Base-by-base conservation (phyloP, 1,140 invertebrate species). In the Calliphora vicina region DNA sequence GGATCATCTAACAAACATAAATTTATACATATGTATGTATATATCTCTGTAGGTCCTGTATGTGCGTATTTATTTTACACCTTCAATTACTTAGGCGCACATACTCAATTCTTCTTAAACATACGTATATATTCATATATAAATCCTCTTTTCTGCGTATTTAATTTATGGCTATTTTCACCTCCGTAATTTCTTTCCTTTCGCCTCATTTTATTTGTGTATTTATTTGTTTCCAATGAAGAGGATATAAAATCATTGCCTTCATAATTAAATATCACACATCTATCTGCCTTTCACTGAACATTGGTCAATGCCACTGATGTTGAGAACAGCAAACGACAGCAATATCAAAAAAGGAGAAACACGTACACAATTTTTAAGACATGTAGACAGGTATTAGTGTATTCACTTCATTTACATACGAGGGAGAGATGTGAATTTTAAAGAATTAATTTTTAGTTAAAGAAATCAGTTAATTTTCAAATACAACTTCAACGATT, bases 101-200 rank as follows among this genome's bases (percentile, higher is more conserved):
- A 43, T 6, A 43, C 42, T 6, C 42, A 43, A 6, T 43, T n/a
- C 12, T 43, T 43, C 12, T 61, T 67, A 25, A 25, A 20, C 9
- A 23, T 23, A 23, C 61, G 8, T 67, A 12, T 23, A 10, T 67
- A 67, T 67, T 67, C 12, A 43, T 12, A 43, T 43, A 67, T 67
- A 67, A 67, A 67, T 67, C 20, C 4, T 67, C n/a, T 67, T 67
- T 67, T 67, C 0, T 67, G 23, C 61, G 61, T 67, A 67, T 67
- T 57, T n/a, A 57, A 57, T 57, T 57, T n/a, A 57, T 57, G 50
- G 12, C n/a, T 57, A 57, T 57, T 67, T 67, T 67, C 61, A 67
- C 61, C 61, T 67, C 25, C 25, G 61, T n/a, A 20, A 67, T 67
- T 67, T 57, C 13, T 17, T 35, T 35, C 0, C 35, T 35, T 35